Evolutionary conservation across 2,113 vertebrate genomes (phyloP), one percentile per base, ranked within the genome.

Genomic region (Elachura formosa): DNA sequence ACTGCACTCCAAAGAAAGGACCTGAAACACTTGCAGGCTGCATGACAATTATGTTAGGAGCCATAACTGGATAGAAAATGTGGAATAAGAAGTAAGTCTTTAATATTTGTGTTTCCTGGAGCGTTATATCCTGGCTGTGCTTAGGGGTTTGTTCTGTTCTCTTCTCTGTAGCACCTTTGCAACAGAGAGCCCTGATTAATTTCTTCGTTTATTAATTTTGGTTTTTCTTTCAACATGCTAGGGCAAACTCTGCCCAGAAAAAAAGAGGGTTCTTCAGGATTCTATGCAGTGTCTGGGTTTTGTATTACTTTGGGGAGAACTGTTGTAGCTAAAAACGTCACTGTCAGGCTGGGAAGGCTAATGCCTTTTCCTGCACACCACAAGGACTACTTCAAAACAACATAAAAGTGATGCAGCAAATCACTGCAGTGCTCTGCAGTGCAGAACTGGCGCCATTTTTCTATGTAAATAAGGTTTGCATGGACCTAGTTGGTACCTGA

Each of bases 381-480:
- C 38, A 54, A 92, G 31, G 18, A 73, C 78, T 85, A 54, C 8
- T 3, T 73, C 1, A 10, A 45, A 79, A 54, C 43, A 46, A 51
- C 36, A 64, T 5, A 38, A 16, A 64, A 82, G 29, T 9, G 54
- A 76, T 69, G 86, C 84, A 95, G 84, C 58, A 89, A 73, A 87
- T 85, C 74, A n/a, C 87, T 95, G 94, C 89, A 92, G 77, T 6
- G 10, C 78, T 94, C 95, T 91, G 95, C 89, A 95, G 45, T 63
- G 96, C 93, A 83, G 71, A 87, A 45, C 67, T 67, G 41, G 41
- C 61, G 87, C 91, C 78, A 83, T 73, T 79, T 83, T 81, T 34
- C 31, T 79, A 31, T 68, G 78, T 58, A 74, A 56, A 52, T 87
- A 21, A 78, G 71, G 43, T 84, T 91, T 84, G 49, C n/a, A 36